A percentile compares a stretch with the other conserved stretches of the same genome.
Conservation (phyloP, 2,888 invertebrate genomes). For the Drosophila tripunctata region DNA sequence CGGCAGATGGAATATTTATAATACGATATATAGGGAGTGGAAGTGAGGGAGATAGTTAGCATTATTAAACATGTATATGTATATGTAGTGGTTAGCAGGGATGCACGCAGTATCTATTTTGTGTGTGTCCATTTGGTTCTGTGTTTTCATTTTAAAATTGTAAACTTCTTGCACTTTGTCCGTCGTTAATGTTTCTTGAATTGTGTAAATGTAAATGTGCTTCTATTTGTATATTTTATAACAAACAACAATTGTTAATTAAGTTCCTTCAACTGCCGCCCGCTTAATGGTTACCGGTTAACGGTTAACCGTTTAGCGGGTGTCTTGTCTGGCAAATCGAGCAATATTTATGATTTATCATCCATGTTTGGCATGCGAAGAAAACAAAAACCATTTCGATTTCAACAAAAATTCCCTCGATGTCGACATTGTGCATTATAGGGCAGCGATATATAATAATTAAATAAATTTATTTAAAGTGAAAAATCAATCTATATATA, state of each 20-base stretch:
- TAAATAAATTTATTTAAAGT: slow-evolving; percentile 13
- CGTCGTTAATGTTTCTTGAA: slow-evolving; percentile 15
- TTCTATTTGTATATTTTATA: slow-evolving; percentile 36
- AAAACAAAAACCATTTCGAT: slow-evolving; percentile 24
- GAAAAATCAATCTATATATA: slow-evolving; percentile 30
- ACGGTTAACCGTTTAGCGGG: too few relatives aligned
- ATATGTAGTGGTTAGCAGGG: slow-evolving; percentile 50
- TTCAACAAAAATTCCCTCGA: slow-evolving; percentile 35
- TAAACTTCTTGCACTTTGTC: slow-evolving; percentile 58
- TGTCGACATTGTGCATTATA: slow-evolving; percentile 62
- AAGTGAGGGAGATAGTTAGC: slow-evolving; percentile 63
- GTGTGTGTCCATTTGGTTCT: slow-evolving; percentile 11
- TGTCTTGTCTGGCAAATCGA: slow-evolving; percentile 46
- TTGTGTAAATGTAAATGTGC: slow-evolving; percentile 41
- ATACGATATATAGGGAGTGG: slow-evolving; percentile 27
- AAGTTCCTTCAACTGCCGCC: slow-evolving; percentile 68
- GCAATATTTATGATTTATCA: slow-evolving; percentile 62
- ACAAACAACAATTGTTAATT: slow-evolving; percentile 53
- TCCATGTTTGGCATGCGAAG: slow-evolving; percentile 27
- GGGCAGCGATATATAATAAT: slow-evolving; percentile 57
- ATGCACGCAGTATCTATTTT: slow-evolving; percentile 34
- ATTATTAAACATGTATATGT: slow-evolving; percentile 74
- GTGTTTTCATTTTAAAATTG: slow-evolving; percentile 41
- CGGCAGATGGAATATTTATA: slow-evolving; percentile 21
- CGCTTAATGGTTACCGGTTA: too few relatives aligned